Conservation (phyloP, 2,113 vertebrate species). For the Ramphastos sulfuratus region DNA sequence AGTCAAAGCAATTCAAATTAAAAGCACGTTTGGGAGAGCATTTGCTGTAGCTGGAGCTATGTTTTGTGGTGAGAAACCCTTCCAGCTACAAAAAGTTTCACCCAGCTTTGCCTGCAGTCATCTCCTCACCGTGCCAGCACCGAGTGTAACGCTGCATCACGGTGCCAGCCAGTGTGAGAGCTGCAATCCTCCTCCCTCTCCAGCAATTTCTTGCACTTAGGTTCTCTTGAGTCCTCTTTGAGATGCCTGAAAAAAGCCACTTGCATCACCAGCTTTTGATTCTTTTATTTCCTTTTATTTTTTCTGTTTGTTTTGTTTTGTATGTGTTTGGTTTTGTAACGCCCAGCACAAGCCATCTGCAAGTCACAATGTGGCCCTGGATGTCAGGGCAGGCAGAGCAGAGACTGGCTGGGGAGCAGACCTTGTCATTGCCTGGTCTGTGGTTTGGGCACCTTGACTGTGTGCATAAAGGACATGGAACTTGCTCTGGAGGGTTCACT, state of each 20-base stretch:
- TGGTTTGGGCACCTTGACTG: background rate
- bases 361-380: background rate
- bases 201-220: background rate
- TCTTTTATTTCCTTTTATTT: too few relatives aligned
- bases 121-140: background rate
- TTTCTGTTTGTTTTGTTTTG: too few relatives aligned
- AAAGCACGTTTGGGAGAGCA: background rate
- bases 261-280: background rate
- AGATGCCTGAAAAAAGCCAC: conserved; percentile 25
- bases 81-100: background rate
- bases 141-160: background rate
- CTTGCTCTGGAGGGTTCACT: rapidly evolving
- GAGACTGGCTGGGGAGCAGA: background rate
- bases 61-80: background rate
- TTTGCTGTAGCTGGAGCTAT: background rate
- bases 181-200: conserved; percentile 31
- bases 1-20: background rate
- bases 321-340: background rate
- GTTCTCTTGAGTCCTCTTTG: background rate
- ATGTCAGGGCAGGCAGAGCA: background rate
- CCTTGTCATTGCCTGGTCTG: background rate
- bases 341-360: conserved; percentile 12
- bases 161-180: background rate
- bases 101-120: background rate
- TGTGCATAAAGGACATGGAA: background rate